Conservation (phyloP, 1,140 invertebrate genomes). For the Littorina saxatilis region DNA sequence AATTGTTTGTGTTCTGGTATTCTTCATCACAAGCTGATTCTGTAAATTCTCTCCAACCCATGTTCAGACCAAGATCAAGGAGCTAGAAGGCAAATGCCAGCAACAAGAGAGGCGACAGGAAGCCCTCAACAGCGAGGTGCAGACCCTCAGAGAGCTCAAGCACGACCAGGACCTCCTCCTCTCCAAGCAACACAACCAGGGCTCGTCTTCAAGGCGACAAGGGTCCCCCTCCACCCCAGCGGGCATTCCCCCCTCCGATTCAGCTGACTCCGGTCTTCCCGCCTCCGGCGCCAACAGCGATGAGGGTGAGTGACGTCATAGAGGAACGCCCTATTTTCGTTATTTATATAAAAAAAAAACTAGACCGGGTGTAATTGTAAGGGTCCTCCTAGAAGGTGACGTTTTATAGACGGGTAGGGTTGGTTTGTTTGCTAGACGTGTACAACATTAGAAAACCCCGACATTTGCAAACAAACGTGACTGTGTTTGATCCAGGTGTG, state of each 20-base stretch:
- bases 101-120: slow-evolving; percentile 92
- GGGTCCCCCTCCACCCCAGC: not conserved
- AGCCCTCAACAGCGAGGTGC: slow-evolving; percentile 80
- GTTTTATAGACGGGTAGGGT: too few species aligned
- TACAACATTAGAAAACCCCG: too few species aligned
- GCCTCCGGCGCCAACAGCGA: slow-evolving; percentile 10
- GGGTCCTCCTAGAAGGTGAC: too few species aligned
- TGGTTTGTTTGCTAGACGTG: too few species aligned
- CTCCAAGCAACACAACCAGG: slow-evolving; percentile 66
- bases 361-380: too few species aligned
- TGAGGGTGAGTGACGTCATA: not conserved
- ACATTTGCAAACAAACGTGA: too few species aligned
- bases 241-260: not conserved
- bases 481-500: slow-evolving; percentile 16
- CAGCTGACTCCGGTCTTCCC: not conserved
- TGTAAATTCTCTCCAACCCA: too few species aligned
- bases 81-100: slow-evolving; percentile 78
- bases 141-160: slow-evolving; percentile 11
- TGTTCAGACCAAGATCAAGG: slow-evolving; percentile 79
- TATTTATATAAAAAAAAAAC: too few species aligned
- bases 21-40: too few species aligned
- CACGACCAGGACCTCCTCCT: not conserved
- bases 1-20: too few species aligned
- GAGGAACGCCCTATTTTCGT: not conserved
- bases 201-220: not conserved